These are phyloP conservation scores for Tineola bisselliella DNA, from an alignment of 2,888 invertebrate species.

Conservation along the genomic window DNA sequence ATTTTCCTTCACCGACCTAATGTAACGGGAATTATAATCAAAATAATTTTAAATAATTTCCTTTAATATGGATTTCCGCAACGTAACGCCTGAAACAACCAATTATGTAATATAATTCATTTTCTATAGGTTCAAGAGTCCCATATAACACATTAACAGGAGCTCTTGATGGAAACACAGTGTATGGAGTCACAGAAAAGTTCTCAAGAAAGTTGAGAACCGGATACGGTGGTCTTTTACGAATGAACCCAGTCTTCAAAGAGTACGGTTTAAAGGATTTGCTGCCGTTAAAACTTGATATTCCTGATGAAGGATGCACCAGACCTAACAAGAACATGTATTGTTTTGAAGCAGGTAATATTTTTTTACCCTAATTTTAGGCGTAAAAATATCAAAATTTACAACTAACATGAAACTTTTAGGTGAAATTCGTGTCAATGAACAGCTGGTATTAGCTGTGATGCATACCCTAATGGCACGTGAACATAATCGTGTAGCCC, in stretches of 20 bases:
- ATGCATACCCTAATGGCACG: slow-evolving; percentile 93
- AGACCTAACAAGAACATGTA: slow-evolving; percentile 89
- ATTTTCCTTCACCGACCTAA: no score
- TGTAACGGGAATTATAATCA: no score
- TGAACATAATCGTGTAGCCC: slow-evolving; percentile 89
- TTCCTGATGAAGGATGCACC: slow-evolving; percentile 93
- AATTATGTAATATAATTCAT: not conserved
- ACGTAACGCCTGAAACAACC: no score
- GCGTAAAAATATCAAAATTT: not conserved
- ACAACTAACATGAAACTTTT: slow-evolving; percentile 21
- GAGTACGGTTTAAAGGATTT: slow-evolving; percentile 89
- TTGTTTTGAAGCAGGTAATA: slow-evolving; percentile 89
- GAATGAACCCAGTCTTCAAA: slow-evolving; percentile 90
- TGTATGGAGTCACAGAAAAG: slow-evolving; percentile 86
- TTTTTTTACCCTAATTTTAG: no score
- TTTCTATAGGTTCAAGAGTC: slow-evolving; percentile 74
- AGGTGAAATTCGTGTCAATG: slow-evolving; percentile 93
- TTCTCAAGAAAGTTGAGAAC: slow-evolving; percentile 84
- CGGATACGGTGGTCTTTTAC: slow-evolving; percentile 81
- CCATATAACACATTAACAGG: slow-evolving; percentile 90
- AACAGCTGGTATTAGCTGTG: slow-evolving; percentile 87
- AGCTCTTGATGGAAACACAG: slow-evolving; percentile 87
- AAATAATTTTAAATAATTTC: no score
- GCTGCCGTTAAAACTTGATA: slow-evolving; percentile 85
- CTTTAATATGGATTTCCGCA: no score